A percentile compares a stretch with the other conserved stretches of the same genome.
phyloP scores from a whole-genome alignment of 2,888 invertebrate genomes.

The Noctua janthe region DNA sequence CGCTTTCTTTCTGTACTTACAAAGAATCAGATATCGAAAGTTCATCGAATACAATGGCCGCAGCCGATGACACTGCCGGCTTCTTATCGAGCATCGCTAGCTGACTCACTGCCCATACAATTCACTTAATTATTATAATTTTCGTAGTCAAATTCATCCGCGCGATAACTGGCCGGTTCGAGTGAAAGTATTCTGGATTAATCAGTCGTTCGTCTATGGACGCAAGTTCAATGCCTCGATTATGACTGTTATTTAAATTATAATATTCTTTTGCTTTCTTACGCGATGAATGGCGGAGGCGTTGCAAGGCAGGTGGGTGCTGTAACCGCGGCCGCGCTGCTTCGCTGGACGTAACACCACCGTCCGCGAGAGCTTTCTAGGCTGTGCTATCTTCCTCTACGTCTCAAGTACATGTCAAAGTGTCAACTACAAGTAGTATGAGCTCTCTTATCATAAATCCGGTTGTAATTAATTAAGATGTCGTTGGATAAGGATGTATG shows the following conservation, averaged over 20 bases:
- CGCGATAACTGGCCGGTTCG: conserved; percentile 77
- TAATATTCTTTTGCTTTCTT: conserved; percentile 83
- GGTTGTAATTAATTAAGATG: conserved; percentile 77
- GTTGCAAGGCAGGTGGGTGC: conserved; percentile 75
- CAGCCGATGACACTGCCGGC: conserved; percentile 81
- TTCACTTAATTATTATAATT: conserved; percentile 88
- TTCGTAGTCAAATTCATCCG: conserved; percentile 83
- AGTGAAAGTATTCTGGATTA: conserved; percentile 89
- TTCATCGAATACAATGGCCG: conserved; percentile 81
- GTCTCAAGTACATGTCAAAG: conserved; percentile 69
- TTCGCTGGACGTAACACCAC: conserved; percentile 66
- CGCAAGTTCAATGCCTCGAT: conserved; percentile 90
- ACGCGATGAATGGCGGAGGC: conserved; percentile 76
- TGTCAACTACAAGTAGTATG: conserved; percentile 67
- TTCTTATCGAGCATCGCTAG: conserved; percentile 84
- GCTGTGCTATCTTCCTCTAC: conserved; percentile 60
- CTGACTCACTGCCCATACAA: conserved; percentile 87
- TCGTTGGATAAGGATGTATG: conserved; percentile 63
- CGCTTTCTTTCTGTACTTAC: conserved; percentile 82
- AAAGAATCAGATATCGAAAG: conserved; percentile 83
- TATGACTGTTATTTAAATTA: conserved; percentile 87
- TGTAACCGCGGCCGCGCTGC: conserved; percentile 73
- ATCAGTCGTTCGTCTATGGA: conserved; percentile 82
- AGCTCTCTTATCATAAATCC: conserved; percentile 70
- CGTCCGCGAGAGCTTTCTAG: conserved; percentile 64